Evolutionary conservation across 2,113 vertebrate genomes (phyloP), one percentile per base, ranked within the genome.

Genomic region (Zosterops borbonicus): DNA sequence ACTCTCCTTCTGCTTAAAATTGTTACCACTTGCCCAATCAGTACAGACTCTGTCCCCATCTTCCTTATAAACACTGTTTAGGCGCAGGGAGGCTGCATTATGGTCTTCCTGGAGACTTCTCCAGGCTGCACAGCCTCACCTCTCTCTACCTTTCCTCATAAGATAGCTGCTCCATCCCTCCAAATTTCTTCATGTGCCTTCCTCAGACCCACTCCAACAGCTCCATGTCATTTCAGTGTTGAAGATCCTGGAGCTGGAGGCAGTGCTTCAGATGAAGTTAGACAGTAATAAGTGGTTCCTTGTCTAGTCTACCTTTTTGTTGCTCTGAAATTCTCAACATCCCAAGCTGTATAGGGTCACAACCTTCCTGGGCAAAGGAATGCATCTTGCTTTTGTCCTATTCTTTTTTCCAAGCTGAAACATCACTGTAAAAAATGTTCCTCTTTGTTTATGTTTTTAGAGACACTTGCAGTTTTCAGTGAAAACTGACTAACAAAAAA

Each of bases 311-410:
- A 44, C 8, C 4, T 53, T 24, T 3, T 0, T 21, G 4, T n/a
- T 70, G 6, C 18, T 67, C 55, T 2, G 9, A 39, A 94, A 7
- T 3, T 25, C 44, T 75, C 47, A n/a, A 8, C 1, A 2, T 74
- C 9, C 21, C 1, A 12, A 19, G 5, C 5, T 65, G 1, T 3
- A 35, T 14, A 59, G 29, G 25, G 9, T 6, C 39, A 16, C 10
- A 76, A 12, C 11, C 15, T 44, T 16, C 3, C 29, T 29, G 5
- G 56, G 20, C 4, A 69, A 80, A 69, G 8, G 15, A 90, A 27
- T 6, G 18, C 2, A 20, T 33, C 23, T 35, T 68, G 9, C 2
- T 86, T 75, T 80, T 28, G 3, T 6, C 31, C 5, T 8, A 2
- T 18, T 92, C 46, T 29, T 29, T 73, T 35, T 50, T 37, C 9